A percentile compares a stretch with the other conserved stretches of the same genome.
Conservation (phyloP, 2,888 invertebrate genomes). For the Crematogaster levior region DNA sequence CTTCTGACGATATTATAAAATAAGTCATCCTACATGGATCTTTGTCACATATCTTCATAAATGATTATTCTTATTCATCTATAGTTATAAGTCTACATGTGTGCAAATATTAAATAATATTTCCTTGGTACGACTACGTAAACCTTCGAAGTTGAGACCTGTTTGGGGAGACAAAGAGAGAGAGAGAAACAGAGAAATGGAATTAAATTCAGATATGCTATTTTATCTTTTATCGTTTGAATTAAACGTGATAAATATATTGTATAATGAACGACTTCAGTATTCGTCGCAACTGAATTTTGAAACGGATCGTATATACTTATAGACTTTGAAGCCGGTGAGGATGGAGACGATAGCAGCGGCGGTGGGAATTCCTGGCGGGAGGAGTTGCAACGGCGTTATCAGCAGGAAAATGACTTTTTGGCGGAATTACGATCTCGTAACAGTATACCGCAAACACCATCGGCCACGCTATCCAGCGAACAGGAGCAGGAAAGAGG, state of each 20-base stretch:
- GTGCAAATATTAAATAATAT: slow-evolving; percentile 9
- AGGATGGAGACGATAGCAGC: slow-evolving; percentile 88
- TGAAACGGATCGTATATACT: slow-evolving; percentile 58
- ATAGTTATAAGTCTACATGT: slow-evolving; percentile 25
- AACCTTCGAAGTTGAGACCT: slow-evolving; percentile 15
- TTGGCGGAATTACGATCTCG: slow-evolving; percentile 87
- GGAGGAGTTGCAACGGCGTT: slow-evolving; percentile 87
- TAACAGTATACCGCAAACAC: slow-evolving; percentile 83
- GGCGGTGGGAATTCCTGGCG: slow-evolving; percentile 87
- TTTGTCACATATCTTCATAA: not conserved
- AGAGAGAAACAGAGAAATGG: not conserved
- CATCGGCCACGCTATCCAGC: slow-evolving; percentile 78
- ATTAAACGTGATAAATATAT: slow-evolving; percentile 7
- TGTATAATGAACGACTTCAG: not conserved
- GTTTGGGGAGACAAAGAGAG: not conserved
- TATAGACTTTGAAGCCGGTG: slow-evolving; percentile 90
- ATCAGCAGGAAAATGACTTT: slow-evolving; percentile 88
- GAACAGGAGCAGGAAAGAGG: slow-evolving; percentile 80
- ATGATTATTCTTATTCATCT: slow-evolving; percentile 35
- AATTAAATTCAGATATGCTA: slow-evolving; percentile 36
- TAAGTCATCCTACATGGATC: slow-evolving; percentile 21
- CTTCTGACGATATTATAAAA: slow-evolving; percentile 44
- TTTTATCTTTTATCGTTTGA: slow-evolving; percentile 21
- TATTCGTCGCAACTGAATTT: slow-evolving; percentile 1
- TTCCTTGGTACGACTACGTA: not conserved